These are phyloP conservation scores for Platygyra sinensis DNA, from an alignment of 64 coral and sea anemone species.

Conservation along the genomic window DNA sequence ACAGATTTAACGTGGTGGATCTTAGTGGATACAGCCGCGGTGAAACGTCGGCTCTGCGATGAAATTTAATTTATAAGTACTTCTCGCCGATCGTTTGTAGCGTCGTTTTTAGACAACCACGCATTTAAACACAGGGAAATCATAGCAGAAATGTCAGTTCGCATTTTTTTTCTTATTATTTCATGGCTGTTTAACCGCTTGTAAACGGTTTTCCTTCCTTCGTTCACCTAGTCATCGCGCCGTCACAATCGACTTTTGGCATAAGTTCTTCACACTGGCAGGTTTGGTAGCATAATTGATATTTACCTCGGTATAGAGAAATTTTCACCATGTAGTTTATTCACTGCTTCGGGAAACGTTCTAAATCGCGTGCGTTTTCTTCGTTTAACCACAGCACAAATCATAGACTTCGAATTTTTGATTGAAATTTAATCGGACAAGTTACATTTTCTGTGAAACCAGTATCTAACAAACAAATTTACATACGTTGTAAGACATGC, in stretches of 20 bases:
- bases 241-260: background rate
- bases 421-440: slow-evolving; percentile 15
- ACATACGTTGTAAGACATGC: slow-evolving; percentile 11
- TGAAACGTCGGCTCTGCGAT: background rate
- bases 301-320: background rate
- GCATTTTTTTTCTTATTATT: background rate
- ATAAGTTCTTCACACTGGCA: background rate
- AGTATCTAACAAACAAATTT: background rate
- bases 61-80: background rate
- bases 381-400: background rate
- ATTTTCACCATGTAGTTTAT: background rate
- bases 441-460: background rate
- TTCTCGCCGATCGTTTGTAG: background rate
- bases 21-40: background rate
- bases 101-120: background rate
- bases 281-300: background rate
- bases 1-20: background rate
- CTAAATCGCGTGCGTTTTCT: background rate
- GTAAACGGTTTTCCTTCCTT: background rate
- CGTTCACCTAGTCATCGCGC: background rate
- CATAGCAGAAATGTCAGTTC: background rate
- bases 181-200: background rate
- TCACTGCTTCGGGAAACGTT: background rate
- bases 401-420: background rate
- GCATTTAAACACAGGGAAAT: background rate